These are phyloP conservation scores for Nibea albiflora DNA, from an alignment of 2,113 vertebrate species.

Conservation along the genomic window DNA sequence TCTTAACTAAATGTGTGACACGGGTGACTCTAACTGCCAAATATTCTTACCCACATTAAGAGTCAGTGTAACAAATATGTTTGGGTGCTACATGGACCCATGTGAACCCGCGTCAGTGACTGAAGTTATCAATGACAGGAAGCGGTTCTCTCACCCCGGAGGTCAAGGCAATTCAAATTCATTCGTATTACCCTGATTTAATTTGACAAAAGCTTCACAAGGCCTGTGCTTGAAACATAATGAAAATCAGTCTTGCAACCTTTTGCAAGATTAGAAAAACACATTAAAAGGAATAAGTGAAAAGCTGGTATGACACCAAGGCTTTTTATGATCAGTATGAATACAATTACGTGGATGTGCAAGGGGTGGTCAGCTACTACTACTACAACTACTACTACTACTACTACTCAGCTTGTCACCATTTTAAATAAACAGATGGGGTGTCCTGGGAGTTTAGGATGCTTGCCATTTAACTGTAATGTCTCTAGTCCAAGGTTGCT, in stretches of 20 bases:
- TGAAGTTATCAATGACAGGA: slow-evolving; percentile 5
- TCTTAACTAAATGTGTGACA: slow-evolving; percentile 64
- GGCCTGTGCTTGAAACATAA: background rate
- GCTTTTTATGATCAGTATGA: background rate
- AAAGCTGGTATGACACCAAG: background rate
- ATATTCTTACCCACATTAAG: slow-evolving; percentile 49
- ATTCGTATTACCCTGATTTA: slow-evolving; percentile 5
- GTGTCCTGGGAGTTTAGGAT: background rate
- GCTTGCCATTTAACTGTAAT: background rate
- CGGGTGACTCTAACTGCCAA: slow-evolving; percentile 47
- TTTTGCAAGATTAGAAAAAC: background rate
- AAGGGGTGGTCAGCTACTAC: background rate
- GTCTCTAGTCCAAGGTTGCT: background rate
- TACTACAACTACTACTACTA: too few relatives aligned
- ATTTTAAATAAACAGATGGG: background rate
- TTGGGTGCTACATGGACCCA: slow-evolving; percentile 29
- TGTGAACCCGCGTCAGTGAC: background rate
- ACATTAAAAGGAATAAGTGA: background rate
- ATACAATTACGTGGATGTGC: background rate
- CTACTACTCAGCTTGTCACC: background rate
- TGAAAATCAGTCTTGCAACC: background rate
- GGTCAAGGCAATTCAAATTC: slow-evolving; percentile 1
- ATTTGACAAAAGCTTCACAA: slow-evolving; percentile 1
- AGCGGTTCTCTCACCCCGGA: background rate
- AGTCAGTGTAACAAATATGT: slow-evolving; percentile 45